These are phyloP conservation scores for Auanema sp. DNA, from an alignment of 2,888 invertebrate genomes.

Conservation along the genomic window DNA sequence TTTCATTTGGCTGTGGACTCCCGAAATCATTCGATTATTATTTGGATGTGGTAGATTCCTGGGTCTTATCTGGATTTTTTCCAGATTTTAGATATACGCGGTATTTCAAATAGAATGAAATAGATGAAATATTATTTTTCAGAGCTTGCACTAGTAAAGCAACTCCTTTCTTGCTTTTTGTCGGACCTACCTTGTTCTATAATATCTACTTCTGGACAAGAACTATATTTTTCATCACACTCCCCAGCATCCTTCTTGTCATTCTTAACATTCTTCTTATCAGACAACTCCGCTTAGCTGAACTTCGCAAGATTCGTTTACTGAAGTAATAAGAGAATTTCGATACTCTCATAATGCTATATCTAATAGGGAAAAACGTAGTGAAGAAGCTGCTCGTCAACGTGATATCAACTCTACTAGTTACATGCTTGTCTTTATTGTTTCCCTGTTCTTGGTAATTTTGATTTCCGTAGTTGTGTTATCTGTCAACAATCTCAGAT, in stretches of 20 bases:
- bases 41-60: background rate
- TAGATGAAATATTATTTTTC: too few species aligned
- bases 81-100: background rate
- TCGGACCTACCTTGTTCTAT: conserved; percentile 75
- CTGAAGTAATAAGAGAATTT: conserved; percentile 67
- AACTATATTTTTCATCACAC: conserved; percentile 85
- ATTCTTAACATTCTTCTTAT: conserved; percentile 85
- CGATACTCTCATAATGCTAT: too few species aligned
- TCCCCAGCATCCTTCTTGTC: conserved; percentile 85
- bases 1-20: conserved; percentile 81
- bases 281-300: conserved; percentile 81
- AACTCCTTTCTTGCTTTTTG: conserved; percentile 42
- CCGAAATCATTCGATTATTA: conserved; percentile 79
- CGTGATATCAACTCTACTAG: conserved; percentile 64
- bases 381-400: conserved; percentile 60
- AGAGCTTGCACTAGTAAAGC: conserved; percentile 53
- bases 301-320: conserved; percentile 78
- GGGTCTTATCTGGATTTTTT: background rate
- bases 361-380: conserved; percentile 56
- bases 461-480: background rate
- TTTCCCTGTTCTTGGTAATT: conserved; percentile 66
- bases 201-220: conserved; percentile 76
- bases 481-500: conserved; percentile 39
- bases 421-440: conserved; percentile 67
- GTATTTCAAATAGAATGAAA: too few species aligned